Base-by-base conservation (phyloP, 2,888 invertebrate genomes). In the Anoplius nigerrimus region DNA sequence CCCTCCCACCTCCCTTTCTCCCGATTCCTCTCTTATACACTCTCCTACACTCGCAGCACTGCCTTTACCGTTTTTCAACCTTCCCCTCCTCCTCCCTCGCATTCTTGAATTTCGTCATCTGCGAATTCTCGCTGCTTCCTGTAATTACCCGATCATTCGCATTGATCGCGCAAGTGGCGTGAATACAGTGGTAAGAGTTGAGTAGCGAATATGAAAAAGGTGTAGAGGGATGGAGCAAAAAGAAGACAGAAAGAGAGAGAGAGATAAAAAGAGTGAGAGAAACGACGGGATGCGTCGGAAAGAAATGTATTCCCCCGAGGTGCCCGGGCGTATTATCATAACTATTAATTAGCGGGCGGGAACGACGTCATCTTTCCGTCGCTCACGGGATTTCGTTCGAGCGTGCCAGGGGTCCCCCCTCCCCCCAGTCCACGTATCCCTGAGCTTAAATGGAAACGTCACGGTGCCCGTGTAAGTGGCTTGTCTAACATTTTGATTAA, bases 401-500 rank as follows among this genome's bases (percentile, higher is more conserved):
- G 55, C 16, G 16, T 11, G 27, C 22, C 13, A 24, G 42, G 27
- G 42, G 34, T 16, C 42, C 27, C n/a, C 53, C 21, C 8, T 18
- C 53, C 20, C 18, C 13, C 18, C 53, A 11, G 5, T 56, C 22
- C 55, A 48, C 34, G 58, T 71, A 66, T 69, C 75, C 71, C 54
- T 15, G 71, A 71, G 82, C 82, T 82, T 87, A 87, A 88, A 88
- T 88, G 87, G 87, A 86, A 87, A 88, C 88, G 88, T 88, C 88
- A 87, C 82, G 85, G 79, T 74, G 79, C 80, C 78, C 86, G 79
- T 87, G 87, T 88, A 88, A 88, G 87, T 87, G 88, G 87, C 88
- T 88, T 88, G 88, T 88, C 86, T 85, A 87, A 88, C 88, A 88
- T 88, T 88, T 88, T 88, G 87, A 88, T 88, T 88, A 88, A 88